Percentiles rank a stretch among this genome's conserved stretches.
Conservation (phyloP, 2,797 vertebrate genomes). For the Pangasius macronema region DNA sequence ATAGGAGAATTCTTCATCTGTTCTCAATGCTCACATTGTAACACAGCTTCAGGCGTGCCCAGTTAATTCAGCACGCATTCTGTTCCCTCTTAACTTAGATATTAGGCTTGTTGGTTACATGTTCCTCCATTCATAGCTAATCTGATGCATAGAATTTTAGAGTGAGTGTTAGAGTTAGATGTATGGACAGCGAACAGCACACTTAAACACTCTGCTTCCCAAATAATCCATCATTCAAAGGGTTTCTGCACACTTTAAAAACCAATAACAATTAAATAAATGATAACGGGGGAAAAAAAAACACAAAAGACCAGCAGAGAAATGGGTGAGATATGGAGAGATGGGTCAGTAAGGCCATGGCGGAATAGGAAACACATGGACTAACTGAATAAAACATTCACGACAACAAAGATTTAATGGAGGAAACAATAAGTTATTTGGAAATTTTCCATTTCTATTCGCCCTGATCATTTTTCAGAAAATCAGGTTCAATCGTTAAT, state of each 20-base stretch:
- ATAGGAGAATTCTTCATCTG: slow-evolving; percentile 42
- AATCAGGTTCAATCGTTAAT: slow-evolving; percentile 36
- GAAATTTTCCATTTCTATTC: slow-evolving; percentile 56
- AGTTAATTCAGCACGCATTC: slow-evolving; percentile 6
- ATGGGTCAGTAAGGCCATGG: slow-evolving; percentile 57
- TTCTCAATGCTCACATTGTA: slow-evolving; percentile 14
- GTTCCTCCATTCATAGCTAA: slow-evolving; percentile 31
- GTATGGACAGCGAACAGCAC: slow-evolving; percentile 43
- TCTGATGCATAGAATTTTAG: slow-evolving; percentile 58
- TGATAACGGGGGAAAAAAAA: background rate
- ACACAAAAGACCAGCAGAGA: slow-evolving; percentile 24
- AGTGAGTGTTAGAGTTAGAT: slow-evolving; percentile 41
- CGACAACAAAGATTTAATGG: background rate
- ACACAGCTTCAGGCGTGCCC: slow-evolving; percentile 6
- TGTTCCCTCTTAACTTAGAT: slow-evolving; percentile 16
- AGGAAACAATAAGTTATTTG: slow-evolving; percentile 61
- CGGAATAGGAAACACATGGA: slow-evolving; percentile 52
- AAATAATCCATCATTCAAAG: slow-evolving; percentile 43
- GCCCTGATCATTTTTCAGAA: slow-evolving; percentile 41
- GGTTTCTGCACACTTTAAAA: slow-evolving; percentile 45
- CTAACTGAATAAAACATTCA: slow-evolving; percentile 45
- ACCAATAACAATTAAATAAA: slow-evolving; percentile 30
- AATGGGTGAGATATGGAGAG: slow-evolving; percentile 56
- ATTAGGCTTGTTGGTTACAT: slow-evolving; percentile 25
- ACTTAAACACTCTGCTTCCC: slow-evolving; percentile 51